These are phyloP conservation scores for Pilophorus perplexus DNA, from an alignment of 2,888 invertebrate genomes.

Conservation along the genomic window DNA sequence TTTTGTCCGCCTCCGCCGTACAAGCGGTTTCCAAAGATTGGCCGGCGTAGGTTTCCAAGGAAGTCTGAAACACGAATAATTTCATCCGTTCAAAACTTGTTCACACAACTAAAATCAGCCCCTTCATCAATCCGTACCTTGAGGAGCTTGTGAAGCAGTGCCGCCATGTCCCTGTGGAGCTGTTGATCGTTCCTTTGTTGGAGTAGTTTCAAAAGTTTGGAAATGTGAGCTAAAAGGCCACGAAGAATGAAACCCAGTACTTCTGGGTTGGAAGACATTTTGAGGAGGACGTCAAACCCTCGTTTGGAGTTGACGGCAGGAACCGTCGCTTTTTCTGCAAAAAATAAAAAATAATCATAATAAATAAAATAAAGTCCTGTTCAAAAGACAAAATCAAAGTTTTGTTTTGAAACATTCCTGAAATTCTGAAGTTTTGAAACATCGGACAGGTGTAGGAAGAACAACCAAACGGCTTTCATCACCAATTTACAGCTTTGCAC, in stretches of 20 bases:
- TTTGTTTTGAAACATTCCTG: too few species aligned
- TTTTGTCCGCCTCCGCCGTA: conserved; percentile 38
- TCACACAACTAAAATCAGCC: not conserved
- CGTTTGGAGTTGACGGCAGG: conserved; percentile 45
- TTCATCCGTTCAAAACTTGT: not conserved
- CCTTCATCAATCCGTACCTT: conserved; percentile 50
- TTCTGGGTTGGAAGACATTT: conserved; percentile 59
- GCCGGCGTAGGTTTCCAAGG: conserved; percentile 52
- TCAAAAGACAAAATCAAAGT: too few species aligned
- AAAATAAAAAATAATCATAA: not conserved
- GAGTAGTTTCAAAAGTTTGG: conserved; percentile 53
- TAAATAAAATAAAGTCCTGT: too few species aligned
- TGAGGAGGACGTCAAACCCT: conserved; percentile 56
- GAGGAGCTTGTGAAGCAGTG: conserved; percentile 55
- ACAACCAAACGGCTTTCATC: too few species aligned
- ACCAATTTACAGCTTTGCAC: too few species aligned
- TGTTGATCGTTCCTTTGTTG: conserved; percentile 53
- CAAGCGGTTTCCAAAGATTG: conserved; percentile 43
- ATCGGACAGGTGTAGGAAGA: too few species aligned
- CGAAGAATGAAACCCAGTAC: conserved; percentile 58
- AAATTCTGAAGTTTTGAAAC: too few species aligned
- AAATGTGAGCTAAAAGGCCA: conserved; percentile 54
- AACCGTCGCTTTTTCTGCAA: conserved; percentile 31
- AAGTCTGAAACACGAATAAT: conserved; percentile 50
- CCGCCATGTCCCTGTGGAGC: conserved; percentile 54